Evolutionary conservation across 2,888 invertebrate species (phyloP), one percentile per base, ranked within the genome.

Genomic region (Cantharis rufa): DNA sequence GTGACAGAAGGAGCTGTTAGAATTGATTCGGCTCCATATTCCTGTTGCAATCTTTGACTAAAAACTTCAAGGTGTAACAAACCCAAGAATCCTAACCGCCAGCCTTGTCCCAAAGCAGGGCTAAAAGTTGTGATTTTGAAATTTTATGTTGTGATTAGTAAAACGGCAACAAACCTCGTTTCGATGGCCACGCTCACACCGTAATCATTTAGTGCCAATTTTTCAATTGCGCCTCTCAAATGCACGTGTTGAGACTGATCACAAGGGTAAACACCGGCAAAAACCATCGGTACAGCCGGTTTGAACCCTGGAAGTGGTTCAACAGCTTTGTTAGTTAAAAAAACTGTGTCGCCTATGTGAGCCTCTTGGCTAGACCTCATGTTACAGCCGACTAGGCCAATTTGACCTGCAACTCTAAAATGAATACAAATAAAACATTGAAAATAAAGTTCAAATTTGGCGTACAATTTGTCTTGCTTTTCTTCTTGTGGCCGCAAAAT

Each of bases 131-230:
- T 2, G 77, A 80, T 72, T 76, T 68, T 63, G 1, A 18, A 21
- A 11, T 21, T 21, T 66, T n/a, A 18, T 18, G 9, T 21, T 66
- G 1, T 9, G 2, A 21, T 66, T 16, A 13, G n/a, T 3, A 11
- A 16, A 21, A 18, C 21, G 13, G 15, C 9, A 15, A 48, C 32
- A 5, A 68, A 95, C 96, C 96, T 96, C 5, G 94, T 92, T 88
- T 98, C 98, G 15, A 92, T 87, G 62, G 90, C 90, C 4, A 97
- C 90, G n/a, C 93, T 91, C 4, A 99, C 98, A 77, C 96, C 97
- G 7, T 96, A 94, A 89, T 99, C 99, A 88, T 98, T 99, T 62
- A 99, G 90, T n/a, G 93, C 91, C 68, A 99, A 90, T 88, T 97
- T 97, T 79, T 97, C 96, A 72, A 99, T 94, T 11, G 99, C 96